Percentiles rank a stretch among this genome's conserved stretches.
phyloP scores from a whole-genome alignment of 1,140 invertebrate species.

The Bombus confusus region DNA sequence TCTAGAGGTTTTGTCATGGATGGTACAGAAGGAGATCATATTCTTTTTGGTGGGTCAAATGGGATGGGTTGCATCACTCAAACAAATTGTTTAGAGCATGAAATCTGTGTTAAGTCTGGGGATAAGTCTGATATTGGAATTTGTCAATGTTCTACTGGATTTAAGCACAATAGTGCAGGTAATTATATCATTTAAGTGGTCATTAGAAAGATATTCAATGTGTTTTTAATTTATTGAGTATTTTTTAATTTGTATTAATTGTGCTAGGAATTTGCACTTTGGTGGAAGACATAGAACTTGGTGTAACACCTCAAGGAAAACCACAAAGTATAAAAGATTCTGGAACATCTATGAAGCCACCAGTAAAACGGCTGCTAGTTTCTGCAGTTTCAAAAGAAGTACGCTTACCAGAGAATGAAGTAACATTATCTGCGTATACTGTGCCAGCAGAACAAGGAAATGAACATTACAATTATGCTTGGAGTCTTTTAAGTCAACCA shows the following conservation, averaged over 20 bases:
- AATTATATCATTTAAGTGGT: slow-evolving; percentile 44
- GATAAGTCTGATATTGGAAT: slow-evolving; percentile 85
- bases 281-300: slow-evolving; percentile 63
- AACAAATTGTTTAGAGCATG: slow-evolving; percentile 84
- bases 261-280: slow-evolving; percentile 66
- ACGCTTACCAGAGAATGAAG: slow-evolving; percentile 82
- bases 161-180: slow-evolving; percentile 82
- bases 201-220: not conserved
- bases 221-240: not conserved
- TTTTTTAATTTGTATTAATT: slow-evolving; percentile 57
- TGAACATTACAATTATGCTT: slow-evolving; percentile 93
- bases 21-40: slow-evolving; percentile 75
- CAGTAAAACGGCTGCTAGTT: slow-evolving; percentile 88
- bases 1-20: slow-evolving; percentile 79
- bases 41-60: slow-evolving; percentile 74
- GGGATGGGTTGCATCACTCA: slow-evolving; percentile 77
- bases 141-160: slow-evolving; percentile 87
- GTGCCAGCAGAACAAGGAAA: slow-evolving; percentile 88
- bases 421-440: slow-evolving; percentile 90
- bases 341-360: slow-evolving; percentile 76
- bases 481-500: slow-evolving; percentile 92
- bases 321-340: slow-evolving; percentile 69
- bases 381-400: slow-evolving; percentile 89
- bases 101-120: slow-evolving; percentile 85
- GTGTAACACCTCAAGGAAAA: slow-evolving; percentile 74